These are phyloP conservation scores for Tubiluchus corallicola DNA, from an alignment of 2,888 invertebrate genomes.

Conservation along the genomic window DNA sequence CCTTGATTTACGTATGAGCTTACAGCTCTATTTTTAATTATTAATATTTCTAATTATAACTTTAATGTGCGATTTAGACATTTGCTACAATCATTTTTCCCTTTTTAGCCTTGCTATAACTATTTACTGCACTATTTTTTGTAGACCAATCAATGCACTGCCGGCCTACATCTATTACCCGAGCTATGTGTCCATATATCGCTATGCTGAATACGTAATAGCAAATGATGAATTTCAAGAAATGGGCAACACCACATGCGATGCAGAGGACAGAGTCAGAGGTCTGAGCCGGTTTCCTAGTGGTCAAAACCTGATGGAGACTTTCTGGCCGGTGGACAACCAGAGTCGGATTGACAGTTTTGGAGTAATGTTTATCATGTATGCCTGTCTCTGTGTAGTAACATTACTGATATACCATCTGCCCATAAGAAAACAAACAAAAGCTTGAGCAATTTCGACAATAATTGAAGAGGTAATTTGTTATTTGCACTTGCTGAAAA, in stretches of 20 bases:
- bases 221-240: neutral
- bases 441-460: no score
- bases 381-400: slow-evolving; percentile 55
- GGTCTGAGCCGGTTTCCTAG: neutral
- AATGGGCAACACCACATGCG: neutral
- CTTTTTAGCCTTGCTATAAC: no score
- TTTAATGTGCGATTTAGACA: no score
- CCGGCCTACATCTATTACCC: neutral
- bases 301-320: neutral
- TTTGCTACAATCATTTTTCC: no score
- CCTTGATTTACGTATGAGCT: no score
- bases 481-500: no score
- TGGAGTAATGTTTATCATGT: slow-evolving; percentile 60
- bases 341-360: slow-evolving; percentile 40
- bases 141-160: neutral
- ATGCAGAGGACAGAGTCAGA: neutral
- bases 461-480: no score
- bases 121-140: no score
- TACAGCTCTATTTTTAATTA: no score
- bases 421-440: no score
- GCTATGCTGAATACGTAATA: neutral
- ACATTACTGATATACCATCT: slow-evolving; percentile 70
- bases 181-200: neutral
- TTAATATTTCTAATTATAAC: no score
- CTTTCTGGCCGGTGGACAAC: neutral